Base-by-base conservation (phyloP, 2,888 invertebrate species). In the Apamea monoglypha region DNA sequence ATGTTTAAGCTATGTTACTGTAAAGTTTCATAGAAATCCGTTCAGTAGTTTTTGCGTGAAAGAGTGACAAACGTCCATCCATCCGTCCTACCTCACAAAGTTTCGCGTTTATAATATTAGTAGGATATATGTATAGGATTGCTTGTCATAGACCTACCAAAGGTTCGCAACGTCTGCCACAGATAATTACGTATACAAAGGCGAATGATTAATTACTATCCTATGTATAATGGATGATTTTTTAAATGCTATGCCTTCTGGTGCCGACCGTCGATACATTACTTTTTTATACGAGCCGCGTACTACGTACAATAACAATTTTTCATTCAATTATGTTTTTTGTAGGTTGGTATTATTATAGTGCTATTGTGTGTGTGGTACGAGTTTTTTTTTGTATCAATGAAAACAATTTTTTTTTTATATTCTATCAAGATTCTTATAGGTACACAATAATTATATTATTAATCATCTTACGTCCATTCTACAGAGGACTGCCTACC, bases 281-380 rank as follows among this genome's bases (percentile, higher is more conserved):
- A 64, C 59, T 82, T 82, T 82, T 84, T 44, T 73, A 29, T n/a
- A n/a, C n/a, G n/a, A 32, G 32, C 29, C 25, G 3, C 8, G 10
- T 44, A 18, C 44, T 29, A 53, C 2, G 14, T 40, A 74, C 50
- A 80, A 80, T 68, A 68, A 25, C 56, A 72, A 86, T 80, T 44
- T 76, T 75, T 86, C 80, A 80, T 75, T 76, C 76, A 83, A 85
- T 83, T 73, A 80, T 32, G 10, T 86, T 80, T 80, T 82, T 86
- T 73, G 72, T 61, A 40, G 25, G 47, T 21, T 61, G 29, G 44
- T 59, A 12, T 69, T 74, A 73, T 59, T 64, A 29, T 50, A 40
- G 36, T 53, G 40, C n/a, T 2, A 32, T 56, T 69, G 53, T 47
- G 29, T 32, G 25, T 61, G 47, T 44, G n/a, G 44, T 61, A n/a